phyloP scores from a whole-genome alignment of 2,888 invertebrate species.

The Hirudinaria manillensis region DNA sequence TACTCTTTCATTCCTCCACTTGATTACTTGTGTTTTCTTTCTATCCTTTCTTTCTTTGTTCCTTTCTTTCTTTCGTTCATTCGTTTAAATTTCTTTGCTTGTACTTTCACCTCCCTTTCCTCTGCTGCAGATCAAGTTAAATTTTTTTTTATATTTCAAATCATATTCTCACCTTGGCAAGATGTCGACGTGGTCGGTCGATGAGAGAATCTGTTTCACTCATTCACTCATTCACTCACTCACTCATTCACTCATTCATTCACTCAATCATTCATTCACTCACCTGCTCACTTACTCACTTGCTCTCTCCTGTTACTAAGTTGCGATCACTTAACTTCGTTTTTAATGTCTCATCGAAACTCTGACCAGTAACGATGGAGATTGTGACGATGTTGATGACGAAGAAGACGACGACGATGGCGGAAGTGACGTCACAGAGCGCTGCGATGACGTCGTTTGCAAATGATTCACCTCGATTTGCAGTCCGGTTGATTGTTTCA shows the following conservation, averaged over 20 bases:
- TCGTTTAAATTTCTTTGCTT: neutral
- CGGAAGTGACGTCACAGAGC: neutral
- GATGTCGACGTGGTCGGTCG: too few relatives aligned
- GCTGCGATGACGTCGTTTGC: neutral
- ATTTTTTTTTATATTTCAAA: neutral
- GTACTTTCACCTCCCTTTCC: neutral
- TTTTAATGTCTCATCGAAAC: neutral
- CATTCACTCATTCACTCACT: constrained; percentile 1
- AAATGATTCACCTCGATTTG: neutral
- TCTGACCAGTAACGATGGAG: neutral
- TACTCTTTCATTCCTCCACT: too few relatives aligned
- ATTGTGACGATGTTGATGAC: constrained; percentile 21
- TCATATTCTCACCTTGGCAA: neutral
- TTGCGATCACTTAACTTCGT: too few relatives aligned
- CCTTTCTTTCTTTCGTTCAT: neutral
- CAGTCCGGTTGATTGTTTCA: too few relatives aligned
- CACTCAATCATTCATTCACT: neutral
- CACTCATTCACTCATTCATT: neutral
- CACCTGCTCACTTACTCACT: neutral
- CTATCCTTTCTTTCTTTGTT: neutral
- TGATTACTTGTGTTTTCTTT: too few relatives aligned
- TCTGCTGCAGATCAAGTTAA: too few relatives aligned
- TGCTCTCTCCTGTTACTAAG: too few relatives aligned
- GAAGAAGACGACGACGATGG: neutral
- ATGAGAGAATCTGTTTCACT: too few relatives aligned